Evolutionary conservation across 2,113 vertebrate genomes (phyloP), one percentile per base, ranked within the genome.

Genomic region (Martes martes): DNA sequence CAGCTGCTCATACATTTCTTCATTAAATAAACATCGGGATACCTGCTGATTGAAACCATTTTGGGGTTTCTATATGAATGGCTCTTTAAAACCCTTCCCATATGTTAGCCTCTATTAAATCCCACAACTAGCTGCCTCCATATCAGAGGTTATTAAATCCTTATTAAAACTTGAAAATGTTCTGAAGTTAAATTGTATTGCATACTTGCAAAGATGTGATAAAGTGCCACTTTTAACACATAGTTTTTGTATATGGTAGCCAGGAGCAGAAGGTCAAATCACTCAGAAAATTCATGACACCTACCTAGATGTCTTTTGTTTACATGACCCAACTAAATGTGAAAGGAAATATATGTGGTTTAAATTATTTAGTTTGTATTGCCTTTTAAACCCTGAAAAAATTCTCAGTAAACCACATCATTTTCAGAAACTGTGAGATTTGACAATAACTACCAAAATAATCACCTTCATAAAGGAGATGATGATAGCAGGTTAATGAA

Each of bases 1-100:
- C 97, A 98, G 97, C 97, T 98, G 97, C 94, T 97, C 98, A 87
- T 95, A 95, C 93, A 95, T 97, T 93, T 86, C 92, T 95, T 98
- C 98, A 98, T 98, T 98, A 98, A 98, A 97, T 98, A 98, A 98
- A 94, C 97, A 95, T 95, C 0, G 26, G 52, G 89, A 67, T 97
- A 98, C 98, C 98, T 98, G 95, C 97, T 98, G 97, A 87, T 91
- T 86, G 86, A 92, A 97, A 85, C 67, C 96, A 96, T 97, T 98
- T 97, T 89, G 91, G 95, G 91, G 81, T 76, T 98, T 93, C 42
- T 69, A 87, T 96, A 67, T 39, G 79, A 96, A 93, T 86, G 95
- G 42, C 13, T 96, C 84, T 89, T 96, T 97, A 97, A 94, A 97
- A 88, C 88, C 78, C 78, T 94, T 89, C 96, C 96, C 98, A 96